phyloP scores from a whole-genome alignment of 2,888 invertebrate genomes.

The Panopea generosa region DNA sequence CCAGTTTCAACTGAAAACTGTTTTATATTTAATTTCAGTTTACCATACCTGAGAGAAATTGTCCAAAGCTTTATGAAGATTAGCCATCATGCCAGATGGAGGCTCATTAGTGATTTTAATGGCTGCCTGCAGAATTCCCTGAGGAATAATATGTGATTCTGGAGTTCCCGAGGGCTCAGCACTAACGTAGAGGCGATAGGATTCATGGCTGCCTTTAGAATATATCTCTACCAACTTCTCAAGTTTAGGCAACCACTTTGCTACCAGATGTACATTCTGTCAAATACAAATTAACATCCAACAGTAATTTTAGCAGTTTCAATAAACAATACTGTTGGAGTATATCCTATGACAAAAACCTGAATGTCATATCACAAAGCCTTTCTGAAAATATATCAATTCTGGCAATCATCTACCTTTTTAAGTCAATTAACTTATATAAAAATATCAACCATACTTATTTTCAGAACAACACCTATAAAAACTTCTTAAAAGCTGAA shows the following conservation, averaged over 20 bases:
- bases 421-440: no score
- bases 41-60: constrained; percentile 92
- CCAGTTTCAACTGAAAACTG: no score
- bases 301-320: no score
- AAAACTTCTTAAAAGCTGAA: no score
- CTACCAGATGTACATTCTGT: constrained; percentile 97
- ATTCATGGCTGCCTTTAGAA: constrained; percentile 91
- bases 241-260: constrained; percentile 95
- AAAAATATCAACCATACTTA: no score
- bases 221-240: constrained; percentile 96
- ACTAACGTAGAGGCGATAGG: constrained; percentile 96
- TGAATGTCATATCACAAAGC: no score
- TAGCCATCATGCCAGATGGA: constrained; percentile 98
- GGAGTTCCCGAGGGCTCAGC: constrained; percentile 96
- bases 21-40: no score
- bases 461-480: no score
- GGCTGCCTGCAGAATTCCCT: constrained; percentile 97
- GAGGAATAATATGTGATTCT: constrained; percentile 96
- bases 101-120: constrained; percentile 99
- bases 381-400: no score
- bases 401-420: no score
- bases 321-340: no score
- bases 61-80: constrained; percentile 96
- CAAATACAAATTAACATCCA: constrained; percentile 37
- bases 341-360: no score